Conservation (phyloP, 92 coral and sea anemone species). For the Palythoa caribaeorum region DNA sequence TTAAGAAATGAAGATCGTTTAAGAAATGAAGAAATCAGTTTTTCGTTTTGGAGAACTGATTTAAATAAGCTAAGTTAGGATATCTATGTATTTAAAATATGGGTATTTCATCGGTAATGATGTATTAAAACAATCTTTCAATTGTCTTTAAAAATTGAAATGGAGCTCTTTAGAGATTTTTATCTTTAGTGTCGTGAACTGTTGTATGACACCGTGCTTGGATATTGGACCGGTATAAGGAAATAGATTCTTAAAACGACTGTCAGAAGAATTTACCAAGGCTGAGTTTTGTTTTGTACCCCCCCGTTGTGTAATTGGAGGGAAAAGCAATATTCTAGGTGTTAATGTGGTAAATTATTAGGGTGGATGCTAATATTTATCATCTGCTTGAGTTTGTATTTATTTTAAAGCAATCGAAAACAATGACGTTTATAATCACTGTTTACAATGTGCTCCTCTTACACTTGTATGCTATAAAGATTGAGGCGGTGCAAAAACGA, state of each 20-base stretch:
- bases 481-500: conserved; percentile 4
- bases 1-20: too few species aligned
- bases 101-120: too few species aligned
- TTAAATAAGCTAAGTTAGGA: too few species aligned
- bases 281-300: too few species aligned
- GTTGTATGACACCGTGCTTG: neutral
- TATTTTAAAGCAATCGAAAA: conserved; percentile 1
- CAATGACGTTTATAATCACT: conserved; percentile 20
- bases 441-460: neutral
- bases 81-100: too few species aligned
- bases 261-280: neutral
- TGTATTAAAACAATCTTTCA: too few species aligned
- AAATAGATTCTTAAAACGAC: neutral
- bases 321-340: conserved; percentile 8
- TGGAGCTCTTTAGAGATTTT: too few species aligned
- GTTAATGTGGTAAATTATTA: conserved; percentile 27
- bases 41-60: too few species aligned
- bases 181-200: too few species aligned
- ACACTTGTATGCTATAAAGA: neutral
- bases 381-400: conserved; percentile 15
- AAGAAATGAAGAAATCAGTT: too few species aligned
- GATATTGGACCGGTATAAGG: neutral
- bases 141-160: too few species aligned
- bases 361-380: conserved; percentile 14
- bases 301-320: conserved; percentile 5